Conservation (phyloP, 2,113 vertebrate species). For the Struthidea cinerea region DNA sequence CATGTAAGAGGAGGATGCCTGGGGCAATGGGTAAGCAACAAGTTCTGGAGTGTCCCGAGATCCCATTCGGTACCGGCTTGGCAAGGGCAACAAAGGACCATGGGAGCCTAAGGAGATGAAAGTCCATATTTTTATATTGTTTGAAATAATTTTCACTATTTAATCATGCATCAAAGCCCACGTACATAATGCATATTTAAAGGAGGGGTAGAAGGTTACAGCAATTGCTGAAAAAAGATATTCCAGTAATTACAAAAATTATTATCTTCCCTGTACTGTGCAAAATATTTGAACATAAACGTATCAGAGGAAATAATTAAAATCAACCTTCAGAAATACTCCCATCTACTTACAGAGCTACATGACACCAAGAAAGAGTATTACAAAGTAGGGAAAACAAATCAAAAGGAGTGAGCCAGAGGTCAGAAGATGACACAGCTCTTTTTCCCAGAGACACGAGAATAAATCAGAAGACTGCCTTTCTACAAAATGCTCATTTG, state of each 20-base stretch:
- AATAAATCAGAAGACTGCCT: background rate
- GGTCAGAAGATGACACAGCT: background rate
- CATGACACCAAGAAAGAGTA: background rate
- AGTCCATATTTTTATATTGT: background rate
- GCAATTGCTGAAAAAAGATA: background rate
- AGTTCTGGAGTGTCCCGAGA: slow-evolving; percentile 91
- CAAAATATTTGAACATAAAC: background rate
- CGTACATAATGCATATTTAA: background rate
- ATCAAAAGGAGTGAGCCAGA: background rate
- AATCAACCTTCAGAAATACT: background rate
- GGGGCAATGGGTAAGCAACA: slow-evolving; percentile 90
- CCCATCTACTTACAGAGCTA: background rate
- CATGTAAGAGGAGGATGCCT: slow-evolving; percentile 88
- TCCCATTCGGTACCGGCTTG: slow-evolving; percentile 87
- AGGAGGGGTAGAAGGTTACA: background rate
- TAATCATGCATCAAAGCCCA: background rate
- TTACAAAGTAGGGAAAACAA: background rate
- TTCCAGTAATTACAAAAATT: background rate
- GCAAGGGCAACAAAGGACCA: slow-evolving; percentile 88
- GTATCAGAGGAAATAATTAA: background rate
- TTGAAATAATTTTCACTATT: background rate
- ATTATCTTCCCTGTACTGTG: background rate
- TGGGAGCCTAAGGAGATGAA: slow-evolving; percentile 78
- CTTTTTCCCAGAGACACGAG: background rate
- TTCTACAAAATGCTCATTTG: background rate